phyloP scores from a whole-genome alignment of 2,113 vertebrate species.

The Bos javanicus region DNA sequence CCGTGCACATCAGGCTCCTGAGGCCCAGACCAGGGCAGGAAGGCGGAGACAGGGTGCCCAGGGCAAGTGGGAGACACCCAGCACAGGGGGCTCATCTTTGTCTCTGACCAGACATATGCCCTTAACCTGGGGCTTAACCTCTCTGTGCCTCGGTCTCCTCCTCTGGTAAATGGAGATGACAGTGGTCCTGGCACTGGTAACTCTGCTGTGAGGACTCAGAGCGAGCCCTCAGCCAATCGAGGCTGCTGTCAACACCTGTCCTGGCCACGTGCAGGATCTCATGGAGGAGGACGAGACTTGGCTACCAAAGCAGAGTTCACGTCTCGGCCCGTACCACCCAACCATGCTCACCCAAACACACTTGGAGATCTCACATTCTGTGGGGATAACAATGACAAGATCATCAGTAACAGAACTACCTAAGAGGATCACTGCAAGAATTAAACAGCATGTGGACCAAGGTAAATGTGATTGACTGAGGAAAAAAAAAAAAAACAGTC shows the following conservation, averaged over 20 bases:
- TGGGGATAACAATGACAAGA: accelerated
- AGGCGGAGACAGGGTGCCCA: accelerated
- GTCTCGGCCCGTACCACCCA: neutral
- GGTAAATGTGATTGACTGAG: neutral
- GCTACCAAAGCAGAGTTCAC: neutral
- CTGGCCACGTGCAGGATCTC: neutral
- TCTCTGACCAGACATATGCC: neutral
- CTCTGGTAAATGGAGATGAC: accelerated
- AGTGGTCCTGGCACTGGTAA: accelerated
- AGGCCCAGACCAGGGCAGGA: neutral
- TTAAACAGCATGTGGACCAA: neutral
- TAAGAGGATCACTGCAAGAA: neutral
- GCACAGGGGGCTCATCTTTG: neutral
- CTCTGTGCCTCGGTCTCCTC: neutral
- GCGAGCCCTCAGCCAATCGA: accelerated
- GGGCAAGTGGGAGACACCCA: accelerated
- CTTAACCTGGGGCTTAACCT: neutral
- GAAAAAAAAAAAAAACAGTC: neutral
- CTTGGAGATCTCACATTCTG: neutral
- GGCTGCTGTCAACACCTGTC: neutral
- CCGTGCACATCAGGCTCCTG: neutral
- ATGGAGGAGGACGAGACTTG: accelerated
- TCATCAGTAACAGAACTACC: accelerated
- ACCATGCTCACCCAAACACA: neutral
- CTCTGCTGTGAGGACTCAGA: too few species aligned